phyloP scores from a whole-genome alignment of 2,113 vertebrate genomes.

The Choloepus hoffmanni region DNA sequence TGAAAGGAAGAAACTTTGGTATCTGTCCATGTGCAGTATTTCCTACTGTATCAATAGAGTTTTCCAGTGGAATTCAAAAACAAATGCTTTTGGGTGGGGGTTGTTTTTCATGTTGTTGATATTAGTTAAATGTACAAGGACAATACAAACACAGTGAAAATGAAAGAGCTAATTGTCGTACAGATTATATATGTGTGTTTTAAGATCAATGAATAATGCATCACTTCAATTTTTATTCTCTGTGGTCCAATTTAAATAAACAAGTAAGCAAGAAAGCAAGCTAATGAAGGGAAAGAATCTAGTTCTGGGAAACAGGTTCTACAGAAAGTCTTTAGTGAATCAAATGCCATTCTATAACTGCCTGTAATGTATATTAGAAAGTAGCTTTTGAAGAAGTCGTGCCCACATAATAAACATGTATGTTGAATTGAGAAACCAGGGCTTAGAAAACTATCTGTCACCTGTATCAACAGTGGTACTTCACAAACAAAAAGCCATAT shows the following conservation, averaged over 20 bases:
- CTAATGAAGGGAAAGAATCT: not conserved
- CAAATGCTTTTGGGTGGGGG: not conserved
- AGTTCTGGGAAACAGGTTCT: not conserved
- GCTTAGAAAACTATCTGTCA: not conserved
- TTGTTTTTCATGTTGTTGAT: not conserved
- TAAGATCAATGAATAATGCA: not conserved
- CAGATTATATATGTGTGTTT: accelerated
- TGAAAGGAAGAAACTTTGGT: not conserved
- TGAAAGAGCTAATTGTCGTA: not conserved
- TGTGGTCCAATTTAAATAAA: slow-evolving; percentile 24
- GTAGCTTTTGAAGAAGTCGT: not conserved
- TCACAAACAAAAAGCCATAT: not conserved
- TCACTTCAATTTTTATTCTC: not conserved
- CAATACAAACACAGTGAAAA: slow-evolving; percentile 22
- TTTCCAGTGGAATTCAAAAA: not conserved
- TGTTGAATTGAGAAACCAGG: not conserved
- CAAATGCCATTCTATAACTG: not conserved
- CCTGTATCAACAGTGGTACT: not conserved
- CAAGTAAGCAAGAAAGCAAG: not conserved
- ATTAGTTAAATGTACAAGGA: not conserved
- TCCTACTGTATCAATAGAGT: not conserved
- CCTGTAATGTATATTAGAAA: not conserved
- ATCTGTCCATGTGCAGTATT: not conserved
- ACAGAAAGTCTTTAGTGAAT: not conserved
- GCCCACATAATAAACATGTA: not conserved